These are phyloP conservation scores for Acrobasis consociella DNA, from an alignment of 2,888 invertebrate species.

Conservation along the genomic window DNA sequence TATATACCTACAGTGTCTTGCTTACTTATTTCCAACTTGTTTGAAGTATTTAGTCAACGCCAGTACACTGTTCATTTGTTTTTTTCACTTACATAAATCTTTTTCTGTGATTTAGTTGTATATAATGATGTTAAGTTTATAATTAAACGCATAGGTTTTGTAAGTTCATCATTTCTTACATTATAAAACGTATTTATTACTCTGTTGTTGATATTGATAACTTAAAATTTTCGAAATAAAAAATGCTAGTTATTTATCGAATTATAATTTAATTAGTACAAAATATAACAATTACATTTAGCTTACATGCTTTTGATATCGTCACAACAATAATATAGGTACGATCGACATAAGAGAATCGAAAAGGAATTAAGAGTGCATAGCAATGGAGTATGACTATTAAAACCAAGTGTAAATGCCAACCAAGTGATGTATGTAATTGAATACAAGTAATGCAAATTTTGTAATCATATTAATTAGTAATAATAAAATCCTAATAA, in stretches of 20 bases:
- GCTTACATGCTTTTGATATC: slow-evolving; percentile 54
- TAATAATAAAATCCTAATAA: not conserved
- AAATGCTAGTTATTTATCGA: slow-evolving; percentile 33
- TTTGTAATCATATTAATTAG: slow-evolving; percentile 4
- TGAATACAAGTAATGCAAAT: not conserved
- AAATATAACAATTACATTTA: slow-evolving; percentile 71
- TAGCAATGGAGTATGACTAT: not conserved
- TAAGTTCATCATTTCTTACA: slow-evolving; percentile 23
- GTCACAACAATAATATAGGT: slow-evolving; percentile 44
- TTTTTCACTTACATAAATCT: slow-evolving; percentile 16
- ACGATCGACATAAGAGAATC: slow-evolving; percentile 14
- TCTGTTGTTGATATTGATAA: slow-evolving; percentile 12
- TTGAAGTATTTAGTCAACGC: slow-evolving; percentile 13
- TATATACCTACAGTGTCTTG: slow-evolving; percentile 4
- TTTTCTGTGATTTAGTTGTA: slow-evolving; percentile 70
- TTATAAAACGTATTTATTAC: slow-evolving; percentile 1
- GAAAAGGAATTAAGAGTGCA: slow-evolving; percentile 7
- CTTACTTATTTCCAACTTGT: slow-evolving; percentile 14
- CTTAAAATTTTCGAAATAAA: slow-evolving; percentile 22
- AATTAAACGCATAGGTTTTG: slow-evolving; percentile 31
- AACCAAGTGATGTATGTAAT: not conserved
- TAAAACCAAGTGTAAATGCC: slow-evolving; percentile 4
- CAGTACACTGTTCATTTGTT: not conserved
- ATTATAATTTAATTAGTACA: slow-evolving; percentile 70
- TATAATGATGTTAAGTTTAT: slow-evolving; percentile 34